phyloP scores from a whole-genome alignment of 2,888 invertebrate species.

The Luffia ferchaultella region DNA sequence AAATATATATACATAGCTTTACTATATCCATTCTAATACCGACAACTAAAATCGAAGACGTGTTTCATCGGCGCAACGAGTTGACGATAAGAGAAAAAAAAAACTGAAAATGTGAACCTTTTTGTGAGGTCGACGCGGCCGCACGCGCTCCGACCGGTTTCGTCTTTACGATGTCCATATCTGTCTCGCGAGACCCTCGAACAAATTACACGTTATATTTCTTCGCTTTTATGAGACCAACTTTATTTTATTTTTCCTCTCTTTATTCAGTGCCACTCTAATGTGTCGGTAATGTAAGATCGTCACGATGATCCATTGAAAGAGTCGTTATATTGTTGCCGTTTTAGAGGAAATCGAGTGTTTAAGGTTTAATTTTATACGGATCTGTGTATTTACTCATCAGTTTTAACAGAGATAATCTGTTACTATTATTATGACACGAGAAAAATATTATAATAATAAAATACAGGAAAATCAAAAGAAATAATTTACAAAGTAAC shows the following conservation, averaged over 20 bases:
- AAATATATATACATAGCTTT: too few species aligned
- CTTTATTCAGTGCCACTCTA: constrained; percentile 41
- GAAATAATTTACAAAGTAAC: too few species aligned
- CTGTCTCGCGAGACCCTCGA: constrained; percentile 57
- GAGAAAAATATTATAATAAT: too few species aligned
- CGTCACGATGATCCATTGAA: constrained; percentile 38
- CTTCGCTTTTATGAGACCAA: constrained; percentile 60
- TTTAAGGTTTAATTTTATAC: too few species aligned
- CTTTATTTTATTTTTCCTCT: constrained; percentile 34
- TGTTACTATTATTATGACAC: too few species aligned
- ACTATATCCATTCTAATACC: constrained; percentile 43
- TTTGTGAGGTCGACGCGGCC: constrained; percentile 58
- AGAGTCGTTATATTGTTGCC: constrained; percentile 28
- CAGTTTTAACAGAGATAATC: too few species aligned
- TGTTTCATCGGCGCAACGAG: constrained; percentile 48
- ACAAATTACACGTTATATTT: constrained; percentile 65
- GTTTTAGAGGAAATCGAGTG: constrained; percentile 12
- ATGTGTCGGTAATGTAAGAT: constrained; percentile 39
- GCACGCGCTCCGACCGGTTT: constrained; percentile 64
- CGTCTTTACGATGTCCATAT: constrained; percentile 60
- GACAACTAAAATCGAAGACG: constrained; percentile 49
- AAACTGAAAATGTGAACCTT: constrained; percentile 55
- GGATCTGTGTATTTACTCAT: too few species aligned
- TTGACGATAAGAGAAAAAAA: constrained; percentile 54
- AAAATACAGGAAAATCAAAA: too few species aligned